A percentile compares a stretch with the other conserved stretches of the same genome.
Conservation (phyloP, 2,888 invertebrate genomes). For the Apamea sordens region DNA sequence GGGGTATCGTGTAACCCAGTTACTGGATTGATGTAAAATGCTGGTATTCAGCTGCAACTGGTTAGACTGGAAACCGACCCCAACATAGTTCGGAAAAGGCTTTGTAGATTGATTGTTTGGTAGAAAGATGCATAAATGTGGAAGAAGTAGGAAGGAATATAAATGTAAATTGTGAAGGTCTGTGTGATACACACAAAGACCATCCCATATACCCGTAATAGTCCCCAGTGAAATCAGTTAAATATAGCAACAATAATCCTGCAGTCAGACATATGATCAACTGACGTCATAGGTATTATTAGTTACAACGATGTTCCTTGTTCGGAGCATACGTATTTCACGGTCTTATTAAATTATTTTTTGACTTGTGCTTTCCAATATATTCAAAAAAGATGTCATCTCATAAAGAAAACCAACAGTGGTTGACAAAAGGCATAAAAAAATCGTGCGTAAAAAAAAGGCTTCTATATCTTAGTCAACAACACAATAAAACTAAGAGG, state of each 20-base stretch:
- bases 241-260: conserved; percentile 61
- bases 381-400: too few relatives aligned
- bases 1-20: background rate
- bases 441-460: too few relatives aligned
- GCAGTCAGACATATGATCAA: conserved; percentile 67
- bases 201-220: conserved; percentile 26
- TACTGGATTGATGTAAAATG: background rate
- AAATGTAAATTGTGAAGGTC: background rate
- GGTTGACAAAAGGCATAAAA: too few relatives aligned
- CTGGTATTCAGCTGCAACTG: background rate
- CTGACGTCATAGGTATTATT: conserved; percentile 76
- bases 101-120: background rate
- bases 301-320: conserved; percentile 72
- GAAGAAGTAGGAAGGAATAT: background rate
- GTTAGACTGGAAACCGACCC: background rate
- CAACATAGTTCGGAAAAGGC: background rate
- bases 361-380: too few relatives aligned
- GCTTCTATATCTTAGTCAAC: too few relatives aligned
- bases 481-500: too few relatives aligned
- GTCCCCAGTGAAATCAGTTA: conserved; percentile 50
- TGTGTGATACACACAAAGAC: conserved; percentile 42
- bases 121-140: background rate
- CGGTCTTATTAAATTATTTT: too few relatives aligned
- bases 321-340: conserved; percentile 63
- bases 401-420: too few relatives aligned